phyloP scores from a whole-genome alignment of 2,113 vertebrate genomes.

The Ictidomys tridecemlineatus region DNA sequence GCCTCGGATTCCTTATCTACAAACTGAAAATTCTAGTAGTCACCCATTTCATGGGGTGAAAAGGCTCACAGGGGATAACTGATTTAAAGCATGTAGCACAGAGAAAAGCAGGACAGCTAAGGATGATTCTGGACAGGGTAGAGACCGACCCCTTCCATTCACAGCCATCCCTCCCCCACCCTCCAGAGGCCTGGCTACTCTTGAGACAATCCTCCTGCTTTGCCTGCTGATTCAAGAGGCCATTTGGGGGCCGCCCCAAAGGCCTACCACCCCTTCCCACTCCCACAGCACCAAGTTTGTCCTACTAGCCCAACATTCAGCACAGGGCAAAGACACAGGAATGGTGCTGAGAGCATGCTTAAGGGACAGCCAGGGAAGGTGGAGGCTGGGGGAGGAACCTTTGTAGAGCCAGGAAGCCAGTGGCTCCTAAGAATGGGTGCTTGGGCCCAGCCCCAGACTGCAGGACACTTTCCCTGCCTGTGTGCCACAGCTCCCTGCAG shows the following conservation, averaged over 20 bases:
- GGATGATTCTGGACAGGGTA: not conserved
- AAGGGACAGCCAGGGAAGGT: not conserved
- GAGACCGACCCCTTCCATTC: accelerated
- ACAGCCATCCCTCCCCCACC: too few species aligned
- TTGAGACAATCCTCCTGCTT: not conserved
- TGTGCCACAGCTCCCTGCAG: not conserved
- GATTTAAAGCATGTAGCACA: too few species aligned
- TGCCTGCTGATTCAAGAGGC: not conserved
- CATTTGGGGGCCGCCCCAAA: accelerated
- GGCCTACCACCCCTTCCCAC: not conserved
- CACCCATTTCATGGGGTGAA: accelerated
- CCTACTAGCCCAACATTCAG: not conserved
- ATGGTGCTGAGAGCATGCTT: not conserved
- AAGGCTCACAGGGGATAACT: not conserved
- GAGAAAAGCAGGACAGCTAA: not conserved
- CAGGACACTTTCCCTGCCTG: too few species aligned
- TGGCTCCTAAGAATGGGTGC: not conserved
- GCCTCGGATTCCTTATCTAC: not conserved
- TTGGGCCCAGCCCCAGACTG: not conserved
- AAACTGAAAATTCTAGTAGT: accelerated
- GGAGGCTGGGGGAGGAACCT: accelerated
- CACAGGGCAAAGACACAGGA: accelerated
- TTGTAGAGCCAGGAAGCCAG: not conserved
- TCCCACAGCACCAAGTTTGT: not conserved
- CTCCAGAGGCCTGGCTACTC: not conserved